Percentiles rank a stretch among this genome's conserved stretches.
Conservation (phyloP, 1,140 invertebrate genomes). For the Drosophila yakuba region DNA sequence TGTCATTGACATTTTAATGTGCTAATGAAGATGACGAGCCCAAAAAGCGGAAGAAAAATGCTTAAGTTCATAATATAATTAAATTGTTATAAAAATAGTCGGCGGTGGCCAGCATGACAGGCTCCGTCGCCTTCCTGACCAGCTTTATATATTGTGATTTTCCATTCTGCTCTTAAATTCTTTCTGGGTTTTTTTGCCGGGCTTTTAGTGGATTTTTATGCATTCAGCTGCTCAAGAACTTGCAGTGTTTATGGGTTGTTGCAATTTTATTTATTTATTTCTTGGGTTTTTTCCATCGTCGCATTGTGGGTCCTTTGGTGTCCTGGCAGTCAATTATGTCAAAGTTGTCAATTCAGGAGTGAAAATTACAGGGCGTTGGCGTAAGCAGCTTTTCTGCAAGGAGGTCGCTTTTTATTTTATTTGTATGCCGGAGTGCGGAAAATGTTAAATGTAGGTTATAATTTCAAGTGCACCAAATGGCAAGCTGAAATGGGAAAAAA, state of each 20-base stretch:
- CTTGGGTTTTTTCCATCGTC: conserved; percentile 3
- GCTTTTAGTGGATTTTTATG: conserved; percentile 52
- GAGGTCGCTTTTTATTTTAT: neutral
- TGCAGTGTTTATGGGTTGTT: conserved; percentile 75
- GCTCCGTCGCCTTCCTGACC: conserved; percentile 57
- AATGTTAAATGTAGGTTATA: conserved; percentile 77
- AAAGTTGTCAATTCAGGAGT: conserved; percentile 77
- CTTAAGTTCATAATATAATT: conserved; percentile 73
- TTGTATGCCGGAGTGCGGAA: conserved; percentile 18
- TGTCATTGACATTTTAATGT: conserved; percentile 83
- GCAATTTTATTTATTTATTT: conserved; percentile 65
- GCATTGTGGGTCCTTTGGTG: conserved; percentile 19
- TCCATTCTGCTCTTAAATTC: conserved; percentile 1
- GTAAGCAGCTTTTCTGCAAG: conserved; percentile 61
- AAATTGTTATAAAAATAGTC: conserved; percentile 82
- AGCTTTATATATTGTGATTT: conserved; percentile 37
- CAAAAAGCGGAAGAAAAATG: conserved; percentile 48
- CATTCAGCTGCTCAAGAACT: conserved; percentile 55
- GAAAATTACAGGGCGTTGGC: conserved; percentile 64
- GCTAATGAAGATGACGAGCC: conserved; percentile 80
- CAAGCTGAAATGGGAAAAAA: conserved; percentile 9
- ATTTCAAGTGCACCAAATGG: conserved; percentile 52
- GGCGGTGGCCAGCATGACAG: conserved; percentile 19
- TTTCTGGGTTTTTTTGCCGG: conserved; percentile 53
- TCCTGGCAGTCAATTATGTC: conserved; percentile 79